These are phyloP conservation scores for Trachelus troglodyta DNA, from an alignment of 2,888 invertebrate genomes.

Conservation along the genomic window DNA sequence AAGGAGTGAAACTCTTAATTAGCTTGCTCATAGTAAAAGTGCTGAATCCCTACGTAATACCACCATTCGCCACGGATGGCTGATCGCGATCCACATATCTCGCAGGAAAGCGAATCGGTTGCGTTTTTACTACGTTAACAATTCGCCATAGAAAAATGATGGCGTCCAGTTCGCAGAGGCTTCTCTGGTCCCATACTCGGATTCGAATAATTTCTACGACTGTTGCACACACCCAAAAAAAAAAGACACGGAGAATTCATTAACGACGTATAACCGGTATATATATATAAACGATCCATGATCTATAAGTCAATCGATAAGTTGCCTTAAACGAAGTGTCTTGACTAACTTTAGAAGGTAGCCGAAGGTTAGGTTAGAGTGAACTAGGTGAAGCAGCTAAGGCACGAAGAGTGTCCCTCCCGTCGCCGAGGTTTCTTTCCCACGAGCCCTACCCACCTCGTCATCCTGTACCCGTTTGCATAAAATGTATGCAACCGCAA, in stretches of 20 bases:
- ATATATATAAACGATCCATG: background rate
- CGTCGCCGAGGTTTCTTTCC: slow-evolving; percentile 34
- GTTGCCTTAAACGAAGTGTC: background rate
- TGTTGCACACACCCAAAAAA: too few relatives aligned
- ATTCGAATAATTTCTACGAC: background rate
- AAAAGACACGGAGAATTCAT: background rate
- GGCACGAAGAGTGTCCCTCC: background rate
- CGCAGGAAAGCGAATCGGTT: background rate
- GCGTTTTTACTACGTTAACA: background rate
- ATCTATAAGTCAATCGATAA: background rate
- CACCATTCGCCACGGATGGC: background rate
- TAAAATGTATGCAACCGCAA: slow-evolving; percentile 15
- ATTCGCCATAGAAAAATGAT: background rate
- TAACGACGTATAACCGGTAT: background rate
- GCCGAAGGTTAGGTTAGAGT: background rate
- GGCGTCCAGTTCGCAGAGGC: background rate
- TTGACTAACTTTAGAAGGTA: background rate
- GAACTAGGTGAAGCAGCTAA: background rate
- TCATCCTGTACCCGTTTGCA: slow-evolving; percentile 21
- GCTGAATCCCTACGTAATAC: background rate
- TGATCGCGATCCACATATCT: background rate
- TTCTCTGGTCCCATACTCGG: background rate
- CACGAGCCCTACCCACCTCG: slow-evolving; percentile 26
- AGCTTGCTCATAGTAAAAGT: slow-evolving; percentile 28
- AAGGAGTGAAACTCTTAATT: slow-evolving; percentile 45